phyloP scores from a whole-genome alignment of 2,113 vertebrate species.

The Atlantisia rogersi region DNA sequence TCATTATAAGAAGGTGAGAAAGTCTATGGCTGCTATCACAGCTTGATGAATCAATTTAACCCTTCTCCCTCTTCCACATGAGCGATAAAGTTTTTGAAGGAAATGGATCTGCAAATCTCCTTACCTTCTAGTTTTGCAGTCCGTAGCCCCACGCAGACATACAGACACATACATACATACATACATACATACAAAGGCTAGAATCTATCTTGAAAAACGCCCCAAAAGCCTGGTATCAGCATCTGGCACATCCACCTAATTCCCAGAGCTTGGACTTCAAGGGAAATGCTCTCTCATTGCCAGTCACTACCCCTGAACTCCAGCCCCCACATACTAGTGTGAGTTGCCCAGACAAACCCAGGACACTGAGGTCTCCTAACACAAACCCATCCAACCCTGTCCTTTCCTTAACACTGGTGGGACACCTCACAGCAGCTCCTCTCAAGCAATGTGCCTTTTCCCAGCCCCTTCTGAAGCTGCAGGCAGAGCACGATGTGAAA shows the following conservation, averaged over 20 bases:
- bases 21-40: not conserved
- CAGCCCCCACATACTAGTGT: not conserved
- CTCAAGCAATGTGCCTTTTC: accelerated
- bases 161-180: too few relatives aligned
- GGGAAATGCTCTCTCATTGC: not conserved
- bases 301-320: not conserved
- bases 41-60: not conserved
- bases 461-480: not conserved
- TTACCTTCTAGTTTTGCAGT: not conserved
- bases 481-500: not conserved
- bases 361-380: not conserved
- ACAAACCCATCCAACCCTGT: not conserved
- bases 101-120: not conserved
- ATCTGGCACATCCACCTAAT: not conserved
- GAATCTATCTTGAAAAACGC: not conserved
- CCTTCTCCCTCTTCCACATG: not conserved
- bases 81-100: not conserved
- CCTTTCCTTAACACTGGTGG: not conserved
- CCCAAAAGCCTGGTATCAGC: not conserved
- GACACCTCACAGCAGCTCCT: not conserved
- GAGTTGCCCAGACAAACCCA: not conserved
- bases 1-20: not conserved
- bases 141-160: accelerated
- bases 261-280: not conserved
- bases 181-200: not conserved